Conservation (phyloP, 1,140 invertebrate genomes). For the Scylla paramamosain region DNA sequence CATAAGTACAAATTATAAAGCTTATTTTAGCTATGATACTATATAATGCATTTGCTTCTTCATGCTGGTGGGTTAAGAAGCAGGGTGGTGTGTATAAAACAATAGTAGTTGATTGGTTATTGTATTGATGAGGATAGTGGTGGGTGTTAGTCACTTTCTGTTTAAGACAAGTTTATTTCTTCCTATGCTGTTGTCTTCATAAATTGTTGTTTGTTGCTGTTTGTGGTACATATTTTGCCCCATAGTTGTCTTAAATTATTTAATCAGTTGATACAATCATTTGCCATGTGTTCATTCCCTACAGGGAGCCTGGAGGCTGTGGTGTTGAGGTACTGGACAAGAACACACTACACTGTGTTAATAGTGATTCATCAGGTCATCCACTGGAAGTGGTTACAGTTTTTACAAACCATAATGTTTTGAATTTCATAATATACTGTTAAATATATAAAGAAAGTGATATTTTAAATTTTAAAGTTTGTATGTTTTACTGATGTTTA, state of each 20-base stretch:
- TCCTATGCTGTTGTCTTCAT: neutral
- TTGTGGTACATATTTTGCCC: neutral
- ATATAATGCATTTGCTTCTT: neutral
- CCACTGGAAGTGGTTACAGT: neutral
- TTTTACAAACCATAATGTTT: too few relatives aligned
- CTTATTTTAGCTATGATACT: neutral
- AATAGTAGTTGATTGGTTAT: neutral
- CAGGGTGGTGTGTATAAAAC: neutral
- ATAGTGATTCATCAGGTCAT: neutral
- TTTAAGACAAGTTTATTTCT: neutral
- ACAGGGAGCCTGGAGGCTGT: neutral
- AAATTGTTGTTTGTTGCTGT: neutral
- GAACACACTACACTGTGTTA: neutral
- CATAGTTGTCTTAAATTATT: neutral
- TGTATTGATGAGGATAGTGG: neutral
- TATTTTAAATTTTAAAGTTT: too few relatives aligned
- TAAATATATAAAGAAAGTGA: neutral
- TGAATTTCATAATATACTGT: neutral
- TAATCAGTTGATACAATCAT: neutral
- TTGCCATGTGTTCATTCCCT: neutral
- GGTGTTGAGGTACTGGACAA: neutral
- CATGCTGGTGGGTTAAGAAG: neutral
- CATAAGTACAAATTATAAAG: neutral
- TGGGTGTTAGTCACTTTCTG: neutral
- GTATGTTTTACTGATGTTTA: constrained; percentile 7